Evolutionary conservation across 2,113 vertebrate species (phyloP).

Genomic region (Epinephelus fuscoguttatus): DNA sequence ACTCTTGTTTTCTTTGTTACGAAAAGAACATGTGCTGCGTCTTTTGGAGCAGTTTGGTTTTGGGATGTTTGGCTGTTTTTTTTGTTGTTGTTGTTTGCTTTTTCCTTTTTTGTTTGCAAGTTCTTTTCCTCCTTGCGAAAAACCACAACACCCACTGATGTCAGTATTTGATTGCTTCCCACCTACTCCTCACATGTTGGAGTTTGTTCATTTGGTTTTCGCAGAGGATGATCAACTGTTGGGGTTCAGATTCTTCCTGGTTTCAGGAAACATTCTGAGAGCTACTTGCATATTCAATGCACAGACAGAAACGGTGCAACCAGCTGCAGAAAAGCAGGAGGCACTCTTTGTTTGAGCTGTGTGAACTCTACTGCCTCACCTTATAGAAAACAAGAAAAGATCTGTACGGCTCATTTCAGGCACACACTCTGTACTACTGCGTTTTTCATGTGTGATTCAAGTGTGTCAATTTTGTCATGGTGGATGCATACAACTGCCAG

Average conservation of each 20-base stretch:
- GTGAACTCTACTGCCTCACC: background rate
- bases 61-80: background rate
- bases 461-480: background rate
- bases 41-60: conserved; percentile 11
- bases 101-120: background rate
- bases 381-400: background rate
- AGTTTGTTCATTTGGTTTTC: background rate
- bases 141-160: background rate
- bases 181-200: conserved; percentile 10
- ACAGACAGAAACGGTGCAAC: background rate
- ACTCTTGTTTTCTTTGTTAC: conserved; percentile 18
- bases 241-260: conserved; percentile 2
- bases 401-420: background rate
- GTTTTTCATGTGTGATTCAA: background rate
- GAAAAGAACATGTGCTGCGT: conserved; percentile 27
- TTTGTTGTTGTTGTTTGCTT: too few species aligned
- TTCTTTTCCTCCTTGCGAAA: conserved; percentile 4
- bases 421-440: background rate
- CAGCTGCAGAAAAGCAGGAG: background rate
- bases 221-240: conserved; percentile 6
- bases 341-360: background rate
- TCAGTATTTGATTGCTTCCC: conserved; percentile 10
- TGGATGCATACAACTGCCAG: background rate
- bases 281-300: conserved; percentile 14
- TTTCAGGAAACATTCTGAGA: conserved; percentile 2